Percentiles rank a stretch among this genome's conserved stretches.
These are phyloP conservation scores for Plebejus melissa DNA, from an alignment of 2,888 invertebrate species.

Conservation along the genomic window DNA sequence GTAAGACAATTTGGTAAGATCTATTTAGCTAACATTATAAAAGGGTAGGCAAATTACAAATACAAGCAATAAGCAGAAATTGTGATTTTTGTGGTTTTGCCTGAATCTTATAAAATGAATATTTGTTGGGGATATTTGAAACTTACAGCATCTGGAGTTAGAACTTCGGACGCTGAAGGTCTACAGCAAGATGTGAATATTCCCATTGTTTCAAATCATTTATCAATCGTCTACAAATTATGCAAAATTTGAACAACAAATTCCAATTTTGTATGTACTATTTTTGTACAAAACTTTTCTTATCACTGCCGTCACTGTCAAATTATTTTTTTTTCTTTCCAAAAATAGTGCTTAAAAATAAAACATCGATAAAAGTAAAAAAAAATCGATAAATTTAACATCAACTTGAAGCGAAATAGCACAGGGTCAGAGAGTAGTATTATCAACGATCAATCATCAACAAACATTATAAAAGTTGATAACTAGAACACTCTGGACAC, in stretches of 20 bases:
- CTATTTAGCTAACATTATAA: not conserved
- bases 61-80: slow-evolving; percentile 1
- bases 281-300: not conserved
- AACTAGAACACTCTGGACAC: not conserved
- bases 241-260: slow-evolving; percentile 32
- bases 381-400: slow-evolving; percentile 12
- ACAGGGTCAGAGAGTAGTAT: not conserved
- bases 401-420: not conserved
- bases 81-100: not conserved
- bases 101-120: not conserved
- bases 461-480: not conserved
- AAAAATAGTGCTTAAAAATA: slow-evolving; percentile 30
- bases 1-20: not conserved
- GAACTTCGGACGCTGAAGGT: slow-evolving; percentile 75
- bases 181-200: slow-evolving; percentile 75
- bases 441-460: not conserved
- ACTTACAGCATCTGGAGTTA: slow-evolving; percentile 80
- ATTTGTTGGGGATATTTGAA: not conserved
- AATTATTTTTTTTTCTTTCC: slow-evolving; percentile 29
- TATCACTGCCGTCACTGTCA: not conserved
- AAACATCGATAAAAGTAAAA: slow-evolving; percentile 7
- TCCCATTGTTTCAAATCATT: slow-evolving; percentile 54
- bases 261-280: slow-evolving; percentile 28
- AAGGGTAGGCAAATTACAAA: not conserved
- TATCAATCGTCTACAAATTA: slow-evolving; percentile 18